These are phyloP conservation scores for Heteromormyrus szaboi DNA, from an alignment of 2,797 vertebrate genomes.

Conservation along the genomic window DNA sequence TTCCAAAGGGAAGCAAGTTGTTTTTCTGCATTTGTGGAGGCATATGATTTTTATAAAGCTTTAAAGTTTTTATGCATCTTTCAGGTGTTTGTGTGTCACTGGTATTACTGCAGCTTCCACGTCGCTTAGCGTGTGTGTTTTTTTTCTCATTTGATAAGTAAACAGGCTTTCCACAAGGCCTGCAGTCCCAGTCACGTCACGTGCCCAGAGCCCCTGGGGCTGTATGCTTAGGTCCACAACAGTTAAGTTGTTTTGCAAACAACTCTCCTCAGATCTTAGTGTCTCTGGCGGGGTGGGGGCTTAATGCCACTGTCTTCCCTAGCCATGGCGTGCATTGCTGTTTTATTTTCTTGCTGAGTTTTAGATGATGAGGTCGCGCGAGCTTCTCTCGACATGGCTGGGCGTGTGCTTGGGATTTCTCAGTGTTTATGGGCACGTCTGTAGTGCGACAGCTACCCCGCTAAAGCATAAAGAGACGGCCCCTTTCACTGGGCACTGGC, in stretches of 20 bases:
- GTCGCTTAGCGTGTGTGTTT: neutral
- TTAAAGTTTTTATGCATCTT: constrained; percentile 24
- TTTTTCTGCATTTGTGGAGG: constrained; percentile 35
- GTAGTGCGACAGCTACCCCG: constrained; percentile 58
- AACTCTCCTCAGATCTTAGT: constrained; percentile 42
- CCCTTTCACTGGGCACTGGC: constrained; percentile 58
- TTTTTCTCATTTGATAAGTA: neutral
- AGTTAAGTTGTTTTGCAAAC: constrained; percentile 25
- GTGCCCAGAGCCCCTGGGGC: neutral
- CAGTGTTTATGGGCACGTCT: constrained; percentile 39
- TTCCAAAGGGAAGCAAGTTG: constrained; percentile 40
- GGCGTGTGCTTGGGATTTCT: constrained; percentile 38
- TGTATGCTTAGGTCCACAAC: constrained; percentile 30
- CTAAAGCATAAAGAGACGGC: constrained; percentile 64
- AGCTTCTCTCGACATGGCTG: constrained; percentile 16
- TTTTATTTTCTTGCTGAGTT: constrained; percentile 32
- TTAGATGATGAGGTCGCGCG: constrained; percentile 44
- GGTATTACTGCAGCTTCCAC: neutral
- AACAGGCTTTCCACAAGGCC: neutral
- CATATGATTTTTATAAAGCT: constrained; percentile 18
- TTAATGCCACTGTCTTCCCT: constrained; percentile 38
- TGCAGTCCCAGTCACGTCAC: constrained; percentile 3
- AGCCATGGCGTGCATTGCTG: constrained; percentile 38
- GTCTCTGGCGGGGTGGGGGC: constrained; percentile 1
- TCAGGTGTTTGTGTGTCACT: constrained; percentile 15